phyloP scores from a whole-genome alignment of 2,113 vertebrate genomes.

The Microtus pennsylvanicus region DNA sequence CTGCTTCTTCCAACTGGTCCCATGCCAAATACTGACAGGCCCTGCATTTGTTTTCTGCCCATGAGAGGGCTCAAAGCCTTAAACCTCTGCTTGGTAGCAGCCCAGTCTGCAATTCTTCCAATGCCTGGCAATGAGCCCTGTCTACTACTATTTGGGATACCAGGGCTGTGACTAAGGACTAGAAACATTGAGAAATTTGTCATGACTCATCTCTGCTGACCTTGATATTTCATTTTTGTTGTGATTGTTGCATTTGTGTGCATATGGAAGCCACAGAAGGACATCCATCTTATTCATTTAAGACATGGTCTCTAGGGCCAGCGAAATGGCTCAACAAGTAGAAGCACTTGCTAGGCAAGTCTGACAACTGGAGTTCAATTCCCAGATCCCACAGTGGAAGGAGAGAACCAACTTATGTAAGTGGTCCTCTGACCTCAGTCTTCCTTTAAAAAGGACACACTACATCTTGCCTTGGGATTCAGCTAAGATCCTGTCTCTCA shows the following conservation, averaged over 20 bases:
- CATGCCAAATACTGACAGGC: neutral
- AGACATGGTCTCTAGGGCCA: neutral
- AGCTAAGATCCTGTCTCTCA: neutral
- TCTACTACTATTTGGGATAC: neutral
- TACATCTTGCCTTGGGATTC: neutral
- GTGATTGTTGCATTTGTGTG: neutral
- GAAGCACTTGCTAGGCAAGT: neutral
- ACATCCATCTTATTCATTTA: neutral
- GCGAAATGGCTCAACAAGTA: neutral
- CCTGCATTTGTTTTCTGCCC: neutral
- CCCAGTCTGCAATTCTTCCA: neutral
- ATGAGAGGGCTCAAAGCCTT: neutral
- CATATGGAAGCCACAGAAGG: neutral
- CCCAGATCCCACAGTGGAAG: neutral
- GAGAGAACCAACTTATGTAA: neutral
- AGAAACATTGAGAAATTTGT: neutral
- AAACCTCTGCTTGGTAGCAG: neutral
- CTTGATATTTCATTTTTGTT: neutral
- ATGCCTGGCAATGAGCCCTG: neutral
- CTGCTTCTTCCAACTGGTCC: neutral
- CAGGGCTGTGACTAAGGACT: neutral
- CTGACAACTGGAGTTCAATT: too few relatives aligned
- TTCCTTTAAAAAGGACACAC: neutral
- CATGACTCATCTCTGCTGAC: neutral
- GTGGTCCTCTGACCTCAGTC: neutral